Evolutionary conservation across 1,140 invertebrate genomes (phyloP), one percentile per base, ranked within the genome.

Genomic region (Drosophila nigromelanica): DNA sequence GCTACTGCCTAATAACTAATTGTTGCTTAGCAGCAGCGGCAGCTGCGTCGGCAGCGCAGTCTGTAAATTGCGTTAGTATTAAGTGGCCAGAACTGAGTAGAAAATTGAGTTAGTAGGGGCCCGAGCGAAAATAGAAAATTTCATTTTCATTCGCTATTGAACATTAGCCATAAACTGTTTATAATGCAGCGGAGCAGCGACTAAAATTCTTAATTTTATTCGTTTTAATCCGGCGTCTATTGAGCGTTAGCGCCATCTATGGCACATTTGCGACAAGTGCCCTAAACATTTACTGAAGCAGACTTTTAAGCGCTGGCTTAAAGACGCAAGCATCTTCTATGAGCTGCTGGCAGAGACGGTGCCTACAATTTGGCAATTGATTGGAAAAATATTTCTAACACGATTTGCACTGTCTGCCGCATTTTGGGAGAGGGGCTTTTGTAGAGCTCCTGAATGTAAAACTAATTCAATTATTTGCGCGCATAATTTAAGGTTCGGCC

Each of bases 401-500:
- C 76, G 73, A 89, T 74, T 83, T 67, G 33, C 66, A 6, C 27
- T 27, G 27, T 5, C 27, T 27, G 24, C 24, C 3, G 24, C 24
- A 27, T 27, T 27, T 4, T 4, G 24, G 24, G 0, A 27, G 27
- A 27, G 27, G 27, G 27, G 1, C 24, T 27, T 6, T 1, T 11
- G 15, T 14, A 11, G n/a, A 48, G 18, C 14, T 54, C 30, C 3
- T 24, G 24, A 42, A 51, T 66, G 54, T 59, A 48, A 80, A 89
- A 89, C 79, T 83, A 89, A 89, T 89, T 89, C 83, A 89, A 89
- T 89, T 89, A 89, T 89, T 89, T 89, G 73, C 70, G 63, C 76
- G 82, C 83, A 89, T 89, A 89, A 89, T 89, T 89, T 80, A 63
- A 59, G 63, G 27, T 37, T 74, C 51, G 56, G 15, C 30, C 24